A percentile compares a stretch with the other conserved stretches of the same genome.
These are phyloP conservation scores for Perca flavescens DNA, from an alignment of 2,113 vertebrate species.

Conservation along the genomic window DNA sequence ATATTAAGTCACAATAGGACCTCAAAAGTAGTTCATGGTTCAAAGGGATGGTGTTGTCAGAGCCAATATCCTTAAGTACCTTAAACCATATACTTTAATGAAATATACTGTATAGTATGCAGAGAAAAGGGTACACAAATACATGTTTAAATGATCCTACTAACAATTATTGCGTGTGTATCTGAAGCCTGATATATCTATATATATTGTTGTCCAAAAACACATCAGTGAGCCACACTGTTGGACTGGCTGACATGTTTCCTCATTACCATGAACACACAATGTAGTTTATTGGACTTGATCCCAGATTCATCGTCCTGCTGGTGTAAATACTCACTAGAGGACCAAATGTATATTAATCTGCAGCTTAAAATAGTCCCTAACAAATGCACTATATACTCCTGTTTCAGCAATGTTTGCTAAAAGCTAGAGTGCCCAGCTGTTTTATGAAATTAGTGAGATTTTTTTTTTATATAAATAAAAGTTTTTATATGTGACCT, in stretches of 20 bases:
- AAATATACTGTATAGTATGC: background rate
- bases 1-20: background rate
- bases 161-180: background rate
- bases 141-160: background rate
- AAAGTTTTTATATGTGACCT: background rate
- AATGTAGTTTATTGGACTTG: background rate
- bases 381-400: background rate
- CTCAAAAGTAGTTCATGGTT: background rate
- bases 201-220: background rate
- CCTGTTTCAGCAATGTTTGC: background rate
- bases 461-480: background rate
- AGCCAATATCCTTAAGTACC: background rate
- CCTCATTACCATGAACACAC: constrained; percentile 11
- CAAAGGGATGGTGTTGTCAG: background rate
- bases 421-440: background rate
- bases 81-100: background rate
- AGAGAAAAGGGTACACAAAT: background rate
- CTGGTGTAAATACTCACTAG: background rate
- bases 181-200: background rate
- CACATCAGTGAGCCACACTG: background rate
- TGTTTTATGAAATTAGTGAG: background rate
- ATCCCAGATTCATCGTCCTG: background rate
- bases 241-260: background rate
- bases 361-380: background rate
- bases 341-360: background rate